Percentiles rank a stretch among this genome's conserved stretches.
Evolutionary conservation across 2,888 invertebrate species (phyloP).

Genomic region (Xiphydria camelus): DNA sequence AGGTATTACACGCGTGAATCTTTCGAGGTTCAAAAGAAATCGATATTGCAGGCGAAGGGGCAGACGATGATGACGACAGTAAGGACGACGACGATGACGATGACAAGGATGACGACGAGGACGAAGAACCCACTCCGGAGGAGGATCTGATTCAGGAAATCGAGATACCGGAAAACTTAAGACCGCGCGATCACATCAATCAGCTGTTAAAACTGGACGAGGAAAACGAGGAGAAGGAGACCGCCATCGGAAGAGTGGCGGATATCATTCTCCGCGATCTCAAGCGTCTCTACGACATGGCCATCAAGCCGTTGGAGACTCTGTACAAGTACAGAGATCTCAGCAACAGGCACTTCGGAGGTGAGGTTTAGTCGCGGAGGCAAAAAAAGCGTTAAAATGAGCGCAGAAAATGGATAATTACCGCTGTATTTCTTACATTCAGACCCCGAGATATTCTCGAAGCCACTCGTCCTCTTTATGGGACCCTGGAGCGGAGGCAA

Average conservation of each 20-base stretch:
- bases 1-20: too few relatives aligned
- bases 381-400: neutral
- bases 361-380: constrained; percentile 44
- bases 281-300: constrained; percentile 82
- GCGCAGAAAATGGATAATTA: neutral
- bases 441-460: constrained; percentile 94
- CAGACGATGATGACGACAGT: constrained; percentile 29
- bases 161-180: constrained; percentile 75
- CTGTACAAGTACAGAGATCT: constrained; percentile 89
- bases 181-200: constrained; percentile 79
- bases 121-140: constrained; percentile 53
- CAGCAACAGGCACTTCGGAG: constrained; percentile 87
- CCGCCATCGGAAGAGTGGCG: constrained; percentile 72
- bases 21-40: too few relatives aligned
- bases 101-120: constrained; percentile 24
- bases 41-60: constrained; percentile 18
- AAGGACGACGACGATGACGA: constrained; percentile 17
- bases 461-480: constrained; percentile 90
- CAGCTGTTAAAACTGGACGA: constrained; percentile 80
- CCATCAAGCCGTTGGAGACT: constrained; percentile 88
- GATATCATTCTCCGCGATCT: constrained; percentile 81
- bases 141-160: constrained; percentile 68
- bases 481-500: constrained; percentile 98
- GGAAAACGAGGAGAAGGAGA: constrained; percentile 72
- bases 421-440: constrained; percentile 22